These are phyloP conservation scores for Drosophila nr. medialis DNA, from an alignment of 2,888 invertebrate species.

Conservation along the genomic window DNA sequence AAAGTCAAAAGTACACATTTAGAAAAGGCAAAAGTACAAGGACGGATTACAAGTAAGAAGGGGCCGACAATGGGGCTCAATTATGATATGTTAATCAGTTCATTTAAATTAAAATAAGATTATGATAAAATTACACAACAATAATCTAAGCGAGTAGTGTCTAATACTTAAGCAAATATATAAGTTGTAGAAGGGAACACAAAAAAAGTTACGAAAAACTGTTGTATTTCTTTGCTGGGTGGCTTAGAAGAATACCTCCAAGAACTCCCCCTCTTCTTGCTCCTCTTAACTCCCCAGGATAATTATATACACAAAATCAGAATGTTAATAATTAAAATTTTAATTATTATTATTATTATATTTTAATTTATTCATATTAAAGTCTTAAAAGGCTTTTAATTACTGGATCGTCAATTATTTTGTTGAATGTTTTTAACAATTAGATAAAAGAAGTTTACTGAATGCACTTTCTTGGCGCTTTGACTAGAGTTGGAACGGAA, in stretches of 20 bases:
- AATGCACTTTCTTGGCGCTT: slow-evolving; percentile 46
- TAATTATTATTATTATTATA: not conserved
- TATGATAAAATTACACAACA: not conserved
- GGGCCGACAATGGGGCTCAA: not conserved
- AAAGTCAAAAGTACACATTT: not conserved
- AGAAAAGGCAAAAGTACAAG: not conserved
- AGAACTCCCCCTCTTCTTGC: not conserved
- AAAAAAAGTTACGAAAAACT: too few relatives aligned
- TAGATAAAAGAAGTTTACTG: slow-evolving; percentile 26
- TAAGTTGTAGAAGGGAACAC: too few relatives aligned
- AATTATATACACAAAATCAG: not conserved
- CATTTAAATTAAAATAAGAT: not conserved
- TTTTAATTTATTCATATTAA: slow-evolving; percentile 25
- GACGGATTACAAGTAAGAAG: not conserved
- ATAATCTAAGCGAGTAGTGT: too few relatives aligned
- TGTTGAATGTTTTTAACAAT: slow-evolving; percentile 37
- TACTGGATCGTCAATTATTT: slow-evolving; percentile 46
- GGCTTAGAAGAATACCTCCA: not conserved
- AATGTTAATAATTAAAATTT: not conserved
- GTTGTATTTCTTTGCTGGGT: too few relatives aligned
- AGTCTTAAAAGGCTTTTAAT: slow-evolving; percentile 36
- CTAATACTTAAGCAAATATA: too few relatives aligned
- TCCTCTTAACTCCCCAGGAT: not conserved
- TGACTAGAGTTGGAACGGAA: slow-evolving; percentile 66
- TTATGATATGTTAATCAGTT: not conserved